Percentiles rank a stretch among this genome's conserved stretches.
Evolutionary conservation across 1,140 invertebrate species (phyloP).

Genomic region (Drosophila parabipectinata): DNA sequence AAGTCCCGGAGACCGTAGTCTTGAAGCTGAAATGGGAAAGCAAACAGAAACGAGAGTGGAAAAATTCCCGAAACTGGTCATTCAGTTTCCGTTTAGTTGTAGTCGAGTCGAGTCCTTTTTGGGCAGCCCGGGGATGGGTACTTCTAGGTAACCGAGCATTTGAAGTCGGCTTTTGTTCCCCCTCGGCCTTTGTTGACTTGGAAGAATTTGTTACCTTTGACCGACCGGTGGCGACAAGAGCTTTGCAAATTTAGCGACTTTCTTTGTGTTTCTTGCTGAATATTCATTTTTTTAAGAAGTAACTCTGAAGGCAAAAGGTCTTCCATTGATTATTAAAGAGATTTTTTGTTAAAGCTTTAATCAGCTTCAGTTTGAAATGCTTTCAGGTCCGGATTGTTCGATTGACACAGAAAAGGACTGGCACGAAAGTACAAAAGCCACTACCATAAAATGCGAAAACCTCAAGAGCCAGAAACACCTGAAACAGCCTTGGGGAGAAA

Average conservation of each 20-base stretch:
- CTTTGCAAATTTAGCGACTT: constrained; percentile 40
- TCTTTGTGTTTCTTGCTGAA: constrained; percentile 61
- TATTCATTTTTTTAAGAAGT: constrained; percentile 52
- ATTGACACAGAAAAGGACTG: constrained; percentile 18
- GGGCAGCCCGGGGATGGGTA: constrained; percentile 32
- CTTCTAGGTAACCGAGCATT: constrained; percentile 57
- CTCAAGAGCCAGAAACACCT: constrained; percentile 41
- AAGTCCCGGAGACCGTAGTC: constrained; percentile 10
- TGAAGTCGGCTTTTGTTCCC: constrained; percentile 45
- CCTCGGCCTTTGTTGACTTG: constrained; percentile 12
- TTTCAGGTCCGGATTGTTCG: not conserved
- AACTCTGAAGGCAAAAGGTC: not conserved
- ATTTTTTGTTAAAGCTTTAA: constrained; percentile 17
- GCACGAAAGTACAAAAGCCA: constrained; percentile 20
- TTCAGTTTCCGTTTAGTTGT: constrained; percentile 28
- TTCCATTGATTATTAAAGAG: not conserved
- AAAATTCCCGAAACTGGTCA: constrained; percentile 31
- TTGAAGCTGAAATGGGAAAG: constrained; percentile 5
- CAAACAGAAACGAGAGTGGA: constrained; percentile 25
- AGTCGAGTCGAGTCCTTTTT: constrained; percentile 26
- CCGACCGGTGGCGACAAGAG: constrained; percentile 20
- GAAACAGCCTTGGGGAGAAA: constrained; percentile 23
- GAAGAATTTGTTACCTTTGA: constrained; percentile 22
- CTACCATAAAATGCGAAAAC: constrained; percentile 39
- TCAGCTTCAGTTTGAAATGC: constrained; percentile 15